Conservation (phyloP, 1,140 invertebrate species). For the Meloidogyne exigua region DNA sequence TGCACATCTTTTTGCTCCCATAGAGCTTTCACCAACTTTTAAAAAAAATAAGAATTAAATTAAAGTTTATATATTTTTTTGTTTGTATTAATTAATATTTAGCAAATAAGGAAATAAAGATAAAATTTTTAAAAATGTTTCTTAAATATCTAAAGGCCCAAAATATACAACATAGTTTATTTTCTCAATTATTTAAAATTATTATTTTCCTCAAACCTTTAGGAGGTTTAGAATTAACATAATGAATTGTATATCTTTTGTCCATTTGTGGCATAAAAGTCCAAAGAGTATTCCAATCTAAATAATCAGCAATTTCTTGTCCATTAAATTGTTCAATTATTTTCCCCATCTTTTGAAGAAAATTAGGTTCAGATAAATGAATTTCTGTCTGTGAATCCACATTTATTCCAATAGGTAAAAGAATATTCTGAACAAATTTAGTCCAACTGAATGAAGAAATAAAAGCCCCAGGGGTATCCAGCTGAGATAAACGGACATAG, state of each 20-base stretch:
- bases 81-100: neutral
- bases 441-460: neutral
- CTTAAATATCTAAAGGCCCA: no score
- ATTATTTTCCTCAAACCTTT: neutral
- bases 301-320: neutral
- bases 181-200: no score
- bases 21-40: neutral
- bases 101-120: no score
- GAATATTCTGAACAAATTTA: neutral
- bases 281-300: slow-evolving; percentile 3
- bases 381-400: neutral
- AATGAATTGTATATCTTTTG: neutral
- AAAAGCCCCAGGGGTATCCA: neutral
- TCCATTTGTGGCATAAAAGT: slow-evolving; percentile 10
- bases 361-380: neutral
- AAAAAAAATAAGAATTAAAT: neutral
- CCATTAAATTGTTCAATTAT: neutral
- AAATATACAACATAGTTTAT: no score
- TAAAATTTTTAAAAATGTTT: no score
- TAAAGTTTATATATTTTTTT: neutral
- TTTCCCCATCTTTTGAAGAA: neutral
- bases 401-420: neutral
- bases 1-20: neutral
- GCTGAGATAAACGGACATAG: neutral
- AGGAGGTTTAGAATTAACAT: slow-evolving; percentile 3